Conservation (phyloP, 2,888 invertebrate genomes). For the Acanthosepion pharaonis region DNA sequence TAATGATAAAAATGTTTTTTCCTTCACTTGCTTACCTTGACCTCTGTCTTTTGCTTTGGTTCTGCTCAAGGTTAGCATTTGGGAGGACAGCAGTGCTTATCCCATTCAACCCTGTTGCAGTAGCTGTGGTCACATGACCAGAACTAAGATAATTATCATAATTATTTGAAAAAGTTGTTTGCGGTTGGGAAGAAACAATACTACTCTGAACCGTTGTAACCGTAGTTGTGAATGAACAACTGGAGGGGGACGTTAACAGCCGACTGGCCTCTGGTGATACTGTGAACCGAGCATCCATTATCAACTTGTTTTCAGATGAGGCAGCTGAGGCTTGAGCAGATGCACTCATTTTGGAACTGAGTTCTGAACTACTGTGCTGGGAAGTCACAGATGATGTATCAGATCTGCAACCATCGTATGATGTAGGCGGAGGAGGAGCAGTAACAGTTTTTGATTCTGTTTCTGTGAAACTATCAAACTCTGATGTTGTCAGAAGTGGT, state of each 20-base stretch:
- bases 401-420: constrained; percentile 21
- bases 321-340: constrained; percentile 1
- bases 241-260: constrained; percentile 46
- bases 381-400: constrained; percentile 47
- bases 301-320: constrained; percentile 49
- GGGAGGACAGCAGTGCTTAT: not conserved
- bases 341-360: not conserved
- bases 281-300: constrained; percentile 51
- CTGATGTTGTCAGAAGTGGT: constrained; percentile 49
- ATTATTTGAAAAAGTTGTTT: constrained; percentile 44
- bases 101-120: constrained; percentile 40
- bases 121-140: constrained; percentile 34
- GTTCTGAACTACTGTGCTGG: constrained; percentile 39
- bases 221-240: constrained; percentile 23
- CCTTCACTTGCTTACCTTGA: not conserved
- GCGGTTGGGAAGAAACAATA: constrained; percentile 42
- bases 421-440: constrained; percentile 37
- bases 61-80: constrained; percentile 2
- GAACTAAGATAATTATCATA: constrained; percentile 40
- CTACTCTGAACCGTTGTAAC: constrained; percentile 47
- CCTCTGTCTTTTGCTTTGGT: constrained; percentile 45
- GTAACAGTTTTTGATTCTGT: constrained; percentile 51
- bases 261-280: constrained; percentile 48
- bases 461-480: constrained; percentile 52
- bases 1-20: no score